Evolutionary conservation across 2,888 invertebrate genomes (phyloP).

Genomic region (Antheraea assamensis): DNA sequence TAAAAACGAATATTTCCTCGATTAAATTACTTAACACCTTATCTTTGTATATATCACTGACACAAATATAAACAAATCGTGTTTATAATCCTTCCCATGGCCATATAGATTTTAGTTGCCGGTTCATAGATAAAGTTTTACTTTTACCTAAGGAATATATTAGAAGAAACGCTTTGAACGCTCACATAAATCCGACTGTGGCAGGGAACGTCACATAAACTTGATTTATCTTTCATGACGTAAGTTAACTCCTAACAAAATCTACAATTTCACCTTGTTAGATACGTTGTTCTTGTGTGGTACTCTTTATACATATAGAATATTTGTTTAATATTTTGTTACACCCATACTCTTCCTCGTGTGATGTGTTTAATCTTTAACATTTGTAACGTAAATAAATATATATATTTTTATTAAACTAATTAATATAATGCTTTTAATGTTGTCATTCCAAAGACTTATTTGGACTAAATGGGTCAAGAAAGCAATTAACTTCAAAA

Average conservation of each 20-base stretch:
- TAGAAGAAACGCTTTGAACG: slow-evolving; percentile 59
- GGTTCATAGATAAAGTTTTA: slow-evolving; percentile 44
- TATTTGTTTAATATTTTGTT: slow-evolving; percentile 10
- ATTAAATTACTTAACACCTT: slow-evolving; percentile 9
- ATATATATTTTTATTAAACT: too few relatives aligned
- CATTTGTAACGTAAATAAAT: too few relatives aligned
- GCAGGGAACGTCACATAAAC: slow-evolving; percentile 77
- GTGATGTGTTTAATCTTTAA: background rate
- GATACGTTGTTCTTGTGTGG: slow-evolving; percentile 32
- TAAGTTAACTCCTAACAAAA: slow-evolving; percentile 70
- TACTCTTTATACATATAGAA: slow-evolving; percentile 2
- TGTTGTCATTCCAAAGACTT: too few relatives aligned
- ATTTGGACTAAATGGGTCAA: background rate
- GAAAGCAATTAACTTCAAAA: background rate
- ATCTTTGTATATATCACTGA: slow-evolving; percentile 18
- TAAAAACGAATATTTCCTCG: background rate
- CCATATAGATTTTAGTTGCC: slow-evolving; percentile 22
- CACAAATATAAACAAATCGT: slow-evolving; percentile 24
- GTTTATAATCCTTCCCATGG: slow-evolving; percentile 23
- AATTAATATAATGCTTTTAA: background rate
- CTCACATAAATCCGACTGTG: slow-evolving; percentile 72
- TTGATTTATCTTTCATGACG: slow-evolving; percentile 76
- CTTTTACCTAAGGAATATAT: slow-evolving; percentile 58
- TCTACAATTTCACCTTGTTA: slow-evolving; percentile 52
- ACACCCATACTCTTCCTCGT: background rate